Conservation (phyloP, 2,113 vertebrate genomes). For the Lophura nycthemera region DNA sequence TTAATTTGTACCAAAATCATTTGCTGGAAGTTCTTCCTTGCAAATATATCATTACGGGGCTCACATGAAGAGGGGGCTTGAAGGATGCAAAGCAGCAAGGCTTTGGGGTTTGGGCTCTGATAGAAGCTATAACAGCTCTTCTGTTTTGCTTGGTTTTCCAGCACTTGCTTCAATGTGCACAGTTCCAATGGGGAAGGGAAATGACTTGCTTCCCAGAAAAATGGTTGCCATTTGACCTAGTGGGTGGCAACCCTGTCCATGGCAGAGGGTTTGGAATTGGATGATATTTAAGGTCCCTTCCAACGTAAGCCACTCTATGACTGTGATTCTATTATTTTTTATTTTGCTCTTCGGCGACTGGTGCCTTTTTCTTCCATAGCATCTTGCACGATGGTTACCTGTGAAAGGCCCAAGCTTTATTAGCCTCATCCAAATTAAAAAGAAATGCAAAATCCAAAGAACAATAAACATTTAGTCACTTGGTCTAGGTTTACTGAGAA, state of each 20-base stretch:
- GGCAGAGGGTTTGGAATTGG: too few species aligned
- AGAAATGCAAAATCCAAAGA: not conserved
- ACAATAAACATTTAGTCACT: not conserved
- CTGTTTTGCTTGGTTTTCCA: not conserved
- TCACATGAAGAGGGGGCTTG: not conserved
- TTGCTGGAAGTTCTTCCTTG: not conserved
- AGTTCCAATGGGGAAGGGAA: not conserved
- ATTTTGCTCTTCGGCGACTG: not conserved
- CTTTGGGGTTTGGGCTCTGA: not conserved
- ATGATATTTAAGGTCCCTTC: too few species aligned
- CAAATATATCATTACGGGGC: not conserved
- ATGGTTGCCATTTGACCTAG: not conserved
- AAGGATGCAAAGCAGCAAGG: not conserved
- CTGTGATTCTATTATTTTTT: too few species aligned
- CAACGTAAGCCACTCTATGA: too few species aligned
- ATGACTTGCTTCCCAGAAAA: not conserved
- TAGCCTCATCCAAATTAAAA: not conserved
- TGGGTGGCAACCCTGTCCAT: too few species aligned
- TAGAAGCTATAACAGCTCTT: not conserved
- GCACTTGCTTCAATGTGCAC: not conserved
- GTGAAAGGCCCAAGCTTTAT: not conserved
- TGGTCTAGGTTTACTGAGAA: not conserved
- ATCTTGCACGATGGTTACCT: rapidly evolving
- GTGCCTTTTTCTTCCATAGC: not conserved
- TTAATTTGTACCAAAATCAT: not conserved